phyloP scores from a whole-genome alignment of 2,113 vertebrate genomes.

The Laticauda laticaudata region DNA sequence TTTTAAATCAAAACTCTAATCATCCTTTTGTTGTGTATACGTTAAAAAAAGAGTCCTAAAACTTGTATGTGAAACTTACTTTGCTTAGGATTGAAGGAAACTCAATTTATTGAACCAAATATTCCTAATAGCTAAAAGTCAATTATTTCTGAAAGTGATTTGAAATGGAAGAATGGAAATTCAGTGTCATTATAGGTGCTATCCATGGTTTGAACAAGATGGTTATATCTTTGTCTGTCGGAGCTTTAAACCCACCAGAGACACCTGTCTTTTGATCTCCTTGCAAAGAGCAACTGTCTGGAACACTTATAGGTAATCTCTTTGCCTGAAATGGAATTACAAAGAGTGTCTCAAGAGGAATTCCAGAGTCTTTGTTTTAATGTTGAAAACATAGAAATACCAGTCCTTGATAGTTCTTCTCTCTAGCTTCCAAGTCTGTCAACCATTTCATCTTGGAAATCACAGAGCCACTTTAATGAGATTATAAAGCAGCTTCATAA shows the following conservation, averaged over 20 bases:
- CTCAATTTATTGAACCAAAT: neutral
- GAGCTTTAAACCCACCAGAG: neutral
- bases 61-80: neutral
- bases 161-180: neutral
- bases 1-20: neutral
- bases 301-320: neutral
- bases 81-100: neutral
- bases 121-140: neutral
- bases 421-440: neutral
- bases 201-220: neutral
- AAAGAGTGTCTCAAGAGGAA: neutral
- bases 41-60: neutral
- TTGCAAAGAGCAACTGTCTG: neutral
- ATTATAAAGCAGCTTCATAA: neutral
- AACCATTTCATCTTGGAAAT: neutral
- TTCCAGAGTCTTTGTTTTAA: neutral
- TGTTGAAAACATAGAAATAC: neutral
- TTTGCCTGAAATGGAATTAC: neutral
- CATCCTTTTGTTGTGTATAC: neutral
- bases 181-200: neutral
- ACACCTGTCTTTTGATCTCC: neutral
- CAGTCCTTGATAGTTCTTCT: neutral
- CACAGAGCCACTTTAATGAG: neutral
- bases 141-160: neutral
- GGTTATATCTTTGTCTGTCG: neutral